A percentile compares a stretch with the other conserved stretches of the same genome.
Evolutionary conservation across 2,888 invertebrate species (phyloP).

Genomic region (Eupithecia tripunctaria): DNA sequence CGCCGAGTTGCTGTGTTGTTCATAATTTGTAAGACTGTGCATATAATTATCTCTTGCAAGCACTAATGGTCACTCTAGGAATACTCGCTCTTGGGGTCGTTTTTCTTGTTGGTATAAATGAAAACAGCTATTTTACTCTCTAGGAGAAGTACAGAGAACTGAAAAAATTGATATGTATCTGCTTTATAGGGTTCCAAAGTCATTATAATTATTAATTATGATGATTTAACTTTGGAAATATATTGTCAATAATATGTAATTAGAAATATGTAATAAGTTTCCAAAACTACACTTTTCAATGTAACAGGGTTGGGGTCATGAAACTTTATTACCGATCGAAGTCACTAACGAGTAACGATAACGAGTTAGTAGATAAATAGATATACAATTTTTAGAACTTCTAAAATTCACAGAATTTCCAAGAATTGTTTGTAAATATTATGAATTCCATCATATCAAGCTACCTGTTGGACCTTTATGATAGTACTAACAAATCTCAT

Average conservation of each 20-base stretch:
- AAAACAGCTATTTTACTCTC: background rate
- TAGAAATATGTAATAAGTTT: too few relatives aligned
- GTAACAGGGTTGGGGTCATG: background rate
- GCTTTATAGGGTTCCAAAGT: background rate
- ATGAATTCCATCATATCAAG: background rate
- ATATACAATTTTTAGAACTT: background rate
- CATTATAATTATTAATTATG: background rate
- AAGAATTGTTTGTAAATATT: background rate
- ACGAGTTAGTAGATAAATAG: too few relatives aligned
- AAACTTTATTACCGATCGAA: background rate
- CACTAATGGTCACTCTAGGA: constrained; percentile 13
- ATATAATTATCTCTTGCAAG: constrained; percentile 14
- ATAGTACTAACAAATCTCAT: background rate
- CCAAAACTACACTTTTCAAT: background rate
- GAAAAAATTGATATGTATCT: background rate
- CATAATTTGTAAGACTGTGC: constrained; percentile 49
- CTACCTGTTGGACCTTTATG: background rate
- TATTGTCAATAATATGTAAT: background rate
- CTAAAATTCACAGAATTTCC: background rate
- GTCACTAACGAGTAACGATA: background rate
- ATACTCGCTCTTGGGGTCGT: background rate
- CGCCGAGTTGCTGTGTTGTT: constrained; percentile 53
- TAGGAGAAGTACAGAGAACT: background rate
- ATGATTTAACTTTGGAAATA: background rate
- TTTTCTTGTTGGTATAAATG: background rate